These are phyloP conservation scores for Volucella zonaria DNA, from an alignment of 2,888 invertebrate genomes.

Conservation along the genomic window DNA sequence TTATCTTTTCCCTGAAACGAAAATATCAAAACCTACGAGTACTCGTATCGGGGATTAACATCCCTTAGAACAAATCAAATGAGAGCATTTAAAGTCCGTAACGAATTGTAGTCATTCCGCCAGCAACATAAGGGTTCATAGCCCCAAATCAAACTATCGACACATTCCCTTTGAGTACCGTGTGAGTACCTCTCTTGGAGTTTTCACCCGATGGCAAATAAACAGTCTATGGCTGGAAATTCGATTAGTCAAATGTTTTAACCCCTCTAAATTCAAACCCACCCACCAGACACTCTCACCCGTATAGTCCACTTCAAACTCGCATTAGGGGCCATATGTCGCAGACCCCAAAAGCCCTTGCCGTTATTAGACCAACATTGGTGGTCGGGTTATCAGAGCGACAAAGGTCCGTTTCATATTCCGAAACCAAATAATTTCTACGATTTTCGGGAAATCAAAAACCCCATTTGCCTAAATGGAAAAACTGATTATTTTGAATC, in stretches of 20 bases:
- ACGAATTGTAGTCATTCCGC: conserved; percentile 15
- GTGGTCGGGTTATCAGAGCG: not conserved
- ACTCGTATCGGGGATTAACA: not conserved
- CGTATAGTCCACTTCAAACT: conserved; percentile 37
- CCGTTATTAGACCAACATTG: not conserved
- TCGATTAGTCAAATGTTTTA: conserved; percentile 17
- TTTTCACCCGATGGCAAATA: conserved; percentile 8
- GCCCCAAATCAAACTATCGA: conserved; percentile 21
- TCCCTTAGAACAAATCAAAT: conserved; percentile 34
- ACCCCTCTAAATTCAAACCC: conserved; percentile 3
- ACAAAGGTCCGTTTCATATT: not conserved
- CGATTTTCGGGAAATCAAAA: conserved; percentile 58
- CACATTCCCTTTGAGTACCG: not conserved
- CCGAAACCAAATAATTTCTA: conserved; percentile 35
- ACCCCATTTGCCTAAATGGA: conserved; percentile 34
- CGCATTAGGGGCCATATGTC: conserved; percentile 45
- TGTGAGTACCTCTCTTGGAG: not conserved
- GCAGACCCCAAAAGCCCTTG: conserved; percentile 22
- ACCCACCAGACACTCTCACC: not conserved
- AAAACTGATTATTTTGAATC: conserved; percentile 43
- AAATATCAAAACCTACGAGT: not conserved
- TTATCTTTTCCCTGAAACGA: not conserved
- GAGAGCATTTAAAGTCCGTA: conserved; percentile 35
- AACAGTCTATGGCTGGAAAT: conserved; percentile 18
- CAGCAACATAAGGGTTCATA: conserved; percentile 18